Conservation (phyloP, 2,888 invertebrate species). For the Noctua pronuba region DNA sequence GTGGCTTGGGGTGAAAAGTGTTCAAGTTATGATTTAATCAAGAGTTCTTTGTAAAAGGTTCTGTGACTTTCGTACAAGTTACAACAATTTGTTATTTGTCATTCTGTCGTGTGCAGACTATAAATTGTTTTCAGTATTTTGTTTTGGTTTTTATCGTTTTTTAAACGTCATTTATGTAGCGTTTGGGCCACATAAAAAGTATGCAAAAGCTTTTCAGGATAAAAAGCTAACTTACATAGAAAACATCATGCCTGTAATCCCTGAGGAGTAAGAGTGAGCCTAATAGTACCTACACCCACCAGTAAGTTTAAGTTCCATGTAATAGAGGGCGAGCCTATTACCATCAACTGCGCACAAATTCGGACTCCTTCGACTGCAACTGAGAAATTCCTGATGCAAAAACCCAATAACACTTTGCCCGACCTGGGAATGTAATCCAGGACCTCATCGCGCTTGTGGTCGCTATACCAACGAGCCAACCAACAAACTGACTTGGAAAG, state of each 20-base stretch:
- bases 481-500: not conserved
- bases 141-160: conserved; percentile 1
- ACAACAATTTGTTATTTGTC: conserved; percentile 31
- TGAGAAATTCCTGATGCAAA: not conserved
- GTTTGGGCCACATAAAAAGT: not conserved
- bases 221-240: not conserved
- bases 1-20: conserved; percentile 18
- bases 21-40: conserved; percentile 45
- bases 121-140: conserved; percentile 11
- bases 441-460: not conserved
- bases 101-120: conserved; percentile 21
- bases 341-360: not conserved
- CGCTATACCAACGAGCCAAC: not conserved
- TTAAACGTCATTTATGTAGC: conserved; percentile 3
- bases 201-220: not conserved
- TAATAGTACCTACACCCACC: not conserved
- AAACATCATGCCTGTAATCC: not conserved
- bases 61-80: conserved; percentile 20
- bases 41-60: conserved; percentile 26
- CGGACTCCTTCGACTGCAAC: not conserved
- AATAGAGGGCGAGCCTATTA: not conserved
- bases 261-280: not conserved
- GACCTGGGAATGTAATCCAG: not conserved
- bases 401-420: not conserved
- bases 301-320: not conserved